phyloP scores from a whole-genome alignment of 2,888 invertebrate genomes.

The Polyommatus icarus region DNA sequence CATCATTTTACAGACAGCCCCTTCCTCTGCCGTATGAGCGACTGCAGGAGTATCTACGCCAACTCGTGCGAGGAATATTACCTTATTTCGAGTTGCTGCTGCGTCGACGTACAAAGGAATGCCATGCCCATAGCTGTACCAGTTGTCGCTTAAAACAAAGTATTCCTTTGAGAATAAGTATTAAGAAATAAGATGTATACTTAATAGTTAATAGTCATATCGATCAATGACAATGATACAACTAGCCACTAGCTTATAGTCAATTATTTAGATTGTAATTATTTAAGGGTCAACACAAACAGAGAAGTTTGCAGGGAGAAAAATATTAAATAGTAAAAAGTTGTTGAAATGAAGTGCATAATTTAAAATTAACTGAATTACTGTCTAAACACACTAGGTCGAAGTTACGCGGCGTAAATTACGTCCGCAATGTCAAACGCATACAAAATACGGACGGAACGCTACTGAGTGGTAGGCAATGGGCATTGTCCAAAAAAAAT shows the following conservation, averaged over 20 bases:
- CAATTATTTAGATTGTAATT: background rate
- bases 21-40: conserved; percentile 82
- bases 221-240: background rate
- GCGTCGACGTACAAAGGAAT: conserved; percentile 77
- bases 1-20: conserved; percentile 62
- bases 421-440: too few species aligned
- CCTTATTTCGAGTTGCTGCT: conserved; percentile 87
- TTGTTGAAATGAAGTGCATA: background rate
- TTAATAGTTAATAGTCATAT: background rate
- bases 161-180: background rate
- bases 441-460: too few species aligned
- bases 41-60: conserved; percentile 87
- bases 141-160: conserved; percentile 35
- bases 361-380: background rate
- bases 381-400: too few species aligned
- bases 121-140: conserved; percentile 47
- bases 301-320: background rate
- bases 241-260: background rate
- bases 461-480: too few species aligned
- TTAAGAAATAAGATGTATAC: too few species aligned
- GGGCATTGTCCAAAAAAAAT: too few species aligned
- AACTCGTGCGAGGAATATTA: conserved; percentile 87
- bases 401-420: too few species aligned
- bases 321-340: background rate
- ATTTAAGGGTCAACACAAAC: background rate